Evolutionary conservation across 2,888 invertebrate species (phyloP).

Genomic region (Caenorhabditis sinica): DNA sequence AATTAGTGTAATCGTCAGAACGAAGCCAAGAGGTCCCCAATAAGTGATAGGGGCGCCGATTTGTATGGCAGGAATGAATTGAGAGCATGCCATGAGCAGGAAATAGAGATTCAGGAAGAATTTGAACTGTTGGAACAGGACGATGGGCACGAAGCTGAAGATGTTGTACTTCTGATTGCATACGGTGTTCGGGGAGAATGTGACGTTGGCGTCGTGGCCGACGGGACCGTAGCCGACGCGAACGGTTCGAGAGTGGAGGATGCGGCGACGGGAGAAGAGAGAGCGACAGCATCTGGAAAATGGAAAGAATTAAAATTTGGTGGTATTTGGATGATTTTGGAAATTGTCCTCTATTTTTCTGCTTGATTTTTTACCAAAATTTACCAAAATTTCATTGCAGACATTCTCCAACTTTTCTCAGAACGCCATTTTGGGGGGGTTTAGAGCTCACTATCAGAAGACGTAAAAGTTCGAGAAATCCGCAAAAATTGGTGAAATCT

Average conservation of each 20-base stretch:
- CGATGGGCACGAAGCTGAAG: slow-evolving; percentile 86
- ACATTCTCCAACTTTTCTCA: no score
- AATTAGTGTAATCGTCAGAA: slow-evolving; percentile 94
- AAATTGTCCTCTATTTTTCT: no score
- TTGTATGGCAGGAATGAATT: slow-evolving; percentile 96
- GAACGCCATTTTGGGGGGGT: no score
- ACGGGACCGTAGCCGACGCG: slow-evolving; percentile 82
- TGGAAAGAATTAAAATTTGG: background rate
- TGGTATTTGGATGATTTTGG: background rate
- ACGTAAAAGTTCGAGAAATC: no score
- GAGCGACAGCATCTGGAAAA: slow-evolving; percentile 81
- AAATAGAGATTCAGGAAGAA: slow-evolving; percentile 99
- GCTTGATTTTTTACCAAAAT: no score
- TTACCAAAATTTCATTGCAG: no score
- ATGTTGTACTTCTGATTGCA: slow-evolving; percentile 97
- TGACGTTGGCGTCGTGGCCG: slow-evolving; percentile 69
- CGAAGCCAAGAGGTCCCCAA: slow-evolving; percentile 98
- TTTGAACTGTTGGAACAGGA: slow-evolving; percentile 98
- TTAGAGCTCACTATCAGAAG: no score
- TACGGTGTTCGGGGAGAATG: slow-evolving; percentile 90
- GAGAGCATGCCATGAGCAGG: slow-evolving; percentile 96
- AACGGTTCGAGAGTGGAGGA: slow-evolving; percentile 82
- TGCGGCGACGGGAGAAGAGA: slow-evolving; percentile 79
- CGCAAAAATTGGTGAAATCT: no score
- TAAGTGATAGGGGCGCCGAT: slow-evolving; percentile 99